These are phyloP conservation scores for Ladona fulva DNA, from an alignment of 1,140 invertebrate species.

Conservation along the genomic window DNA sequence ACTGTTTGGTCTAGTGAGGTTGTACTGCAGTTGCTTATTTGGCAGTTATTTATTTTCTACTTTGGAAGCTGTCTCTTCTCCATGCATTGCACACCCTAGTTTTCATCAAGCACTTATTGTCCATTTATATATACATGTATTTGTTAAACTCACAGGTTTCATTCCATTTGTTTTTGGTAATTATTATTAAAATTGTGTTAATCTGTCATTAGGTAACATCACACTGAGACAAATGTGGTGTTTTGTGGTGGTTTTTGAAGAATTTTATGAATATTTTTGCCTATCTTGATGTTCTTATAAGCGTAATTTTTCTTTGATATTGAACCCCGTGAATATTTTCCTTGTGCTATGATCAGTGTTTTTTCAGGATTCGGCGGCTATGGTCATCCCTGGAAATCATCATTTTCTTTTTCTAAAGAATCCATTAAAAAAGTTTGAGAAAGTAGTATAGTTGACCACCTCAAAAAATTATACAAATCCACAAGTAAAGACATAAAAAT, in stretches of 20 bases:
- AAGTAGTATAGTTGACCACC: conserved; percentile 1
- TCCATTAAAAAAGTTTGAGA: background rate
- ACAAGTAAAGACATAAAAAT: background rate
- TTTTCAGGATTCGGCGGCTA: background rate
- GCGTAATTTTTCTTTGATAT: background rate
- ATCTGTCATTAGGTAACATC: background rate
- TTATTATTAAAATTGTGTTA: background rate
- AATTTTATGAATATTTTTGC: background rate
- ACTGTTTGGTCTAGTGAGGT: background rate
- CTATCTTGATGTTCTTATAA: background rate
- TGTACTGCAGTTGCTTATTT: background rate
- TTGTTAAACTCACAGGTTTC: background rate
- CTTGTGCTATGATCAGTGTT: background rate
- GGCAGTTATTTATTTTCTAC: background rate
- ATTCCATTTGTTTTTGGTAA: background rate
- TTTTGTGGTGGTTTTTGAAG: background rate
- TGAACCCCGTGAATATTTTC: background rate
- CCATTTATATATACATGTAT: background rate
- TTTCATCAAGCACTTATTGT: background rate
- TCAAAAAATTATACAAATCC: conserved; percentile 1
- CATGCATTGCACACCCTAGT: background rate
- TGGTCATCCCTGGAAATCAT: background rate
- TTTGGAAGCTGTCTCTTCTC: conserved; percentile 3
- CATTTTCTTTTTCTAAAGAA: background rate
- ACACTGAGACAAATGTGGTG: background rate